phyloP scores from a whole-genome alignment of 2,113 vertebrate species.

The Alces alces region DNA sequence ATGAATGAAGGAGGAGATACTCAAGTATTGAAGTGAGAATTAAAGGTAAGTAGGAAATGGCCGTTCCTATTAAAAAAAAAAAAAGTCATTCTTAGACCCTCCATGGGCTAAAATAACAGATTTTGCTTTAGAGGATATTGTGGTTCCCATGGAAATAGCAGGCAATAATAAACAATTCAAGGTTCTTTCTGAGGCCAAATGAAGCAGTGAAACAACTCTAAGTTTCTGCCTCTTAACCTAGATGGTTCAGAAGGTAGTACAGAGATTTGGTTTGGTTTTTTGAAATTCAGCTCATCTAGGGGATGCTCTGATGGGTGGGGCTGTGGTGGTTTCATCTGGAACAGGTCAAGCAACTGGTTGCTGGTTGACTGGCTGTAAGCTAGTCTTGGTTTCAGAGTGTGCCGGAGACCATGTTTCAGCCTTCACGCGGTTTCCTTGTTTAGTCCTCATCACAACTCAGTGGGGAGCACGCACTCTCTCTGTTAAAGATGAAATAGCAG shows the following conservation, averaged over 20 bases:
- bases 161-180: neutral
- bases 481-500: neutral
- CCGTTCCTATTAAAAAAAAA: neutral
- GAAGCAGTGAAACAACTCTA: neutral
- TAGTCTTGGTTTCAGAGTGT: neutral
- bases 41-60: neutral
- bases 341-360: neutral
- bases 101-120: neutral
- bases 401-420: neutral
- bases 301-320: neutral
- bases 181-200: neutral
- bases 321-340: neutral
- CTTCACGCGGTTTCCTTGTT: neutral
- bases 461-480: fast-evolving
- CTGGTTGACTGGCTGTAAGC: neutral
- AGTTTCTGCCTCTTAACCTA: neutral
- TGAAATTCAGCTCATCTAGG: neutral
- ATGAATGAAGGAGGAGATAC: neutral
- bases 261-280: neutral
- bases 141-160: neutral
- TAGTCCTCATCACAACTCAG: neutral
- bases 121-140: neutral
- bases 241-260: neutral
- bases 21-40: neutral
- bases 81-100: neutral